These are phyloP conservation scores for Rhorus exstirpatorius DNA, from an alignment of 2,888 invertebrate species.

Conservation along the genomic window DNA sequence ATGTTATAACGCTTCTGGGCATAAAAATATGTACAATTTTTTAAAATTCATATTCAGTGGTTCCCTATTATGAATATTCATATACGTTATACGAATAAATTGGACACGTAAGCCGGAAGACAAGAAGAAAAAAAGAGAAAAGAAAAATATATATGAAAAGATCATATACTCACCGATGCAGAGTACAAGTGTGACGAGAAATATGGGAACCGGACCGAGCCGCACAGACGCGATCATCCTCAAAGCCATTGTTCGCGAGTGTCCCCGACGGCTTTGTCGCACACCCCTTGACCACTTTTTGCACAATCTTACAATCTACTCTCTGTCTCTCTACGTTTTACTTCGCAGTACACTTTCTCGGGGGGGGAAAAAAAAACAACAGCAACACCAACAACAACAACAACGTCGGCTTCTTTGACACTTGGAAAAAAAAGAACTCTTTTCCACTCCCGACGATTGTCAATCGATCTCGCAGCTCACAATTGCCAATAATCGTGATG, in stretches of 20 bases:
- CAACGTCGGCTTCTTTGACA: no score
- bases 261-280: no score
- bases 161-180: slow-evolving; percentile 67
- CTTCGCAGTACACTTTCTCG: no score
- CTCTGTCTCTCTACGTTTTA: not conserved
- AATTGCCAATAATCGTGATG: not conserved
- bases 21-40: not conserved
- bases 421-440: not conserved
- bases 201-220: slow-evolving; percentile 53
- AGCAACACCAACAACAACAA: no score
- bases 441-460: not conserved
- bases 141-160: slow-evolving; percentile 4
- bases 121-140: not conserved
- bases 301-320: slow-evolving; percentile 3
- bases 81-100: not conserved
- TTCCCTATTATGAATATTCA: not conserved
- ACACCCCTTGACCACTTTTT: not conserved
- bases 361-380: no score
- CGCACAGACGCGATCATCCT: slow-evolving; percentile 65
- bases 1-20: not conserved
- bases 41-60: no score
- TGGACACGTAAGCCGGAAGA: slow-evolving; percentile 9
- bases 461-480: no score
- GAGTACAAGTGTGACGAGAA: slow-evolving; percentile 58
- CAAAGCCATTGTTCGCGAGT: slow-evolving; percentile 56